phyloP scores from a whole-genome alignment of 2,888 invertebrate genomes.

The Lucinisca nassula region DNA sequence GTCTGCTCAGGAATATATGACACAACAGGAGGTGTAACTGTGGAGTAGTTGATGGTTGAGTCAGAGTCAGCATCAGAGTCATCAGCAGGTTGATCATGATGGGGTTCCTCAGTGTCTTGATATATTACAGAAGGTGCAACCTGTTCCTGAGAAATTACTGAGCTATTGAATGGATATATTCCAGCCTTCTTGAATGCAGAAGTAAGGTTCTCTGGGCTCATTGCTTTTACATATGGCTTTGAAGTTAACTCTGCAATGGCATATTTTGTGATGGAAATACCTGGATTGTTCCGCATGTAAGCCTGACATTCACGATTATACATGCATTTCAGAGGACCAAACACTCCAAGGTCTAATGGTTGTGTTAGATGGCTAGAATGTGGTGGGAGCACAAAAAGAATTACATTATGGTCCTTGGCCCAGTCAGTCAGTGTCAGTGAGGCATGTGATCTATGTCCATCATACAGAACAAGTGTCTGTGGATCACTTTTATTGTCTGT shows the following conservation, averaged over 20 bases:
- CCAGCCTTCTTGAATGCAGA: constrained; percentile 43
- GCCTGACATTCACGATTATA: constrained; percentile 52
- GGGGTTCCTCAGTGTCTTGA: background rate
- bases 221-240: constrained; percentile 42
- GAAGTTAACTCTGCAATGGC: constrained; percentile 42
- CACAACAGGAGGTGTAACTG: background rate
- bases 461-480: constrained; percentile 38
- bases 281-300: constrained; percentile 49
- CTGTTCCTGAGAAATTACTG: background rate
- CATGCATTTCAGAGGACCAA: constrained; percentile 53
- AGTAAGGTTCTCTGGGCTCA: constrained; percentile 47
- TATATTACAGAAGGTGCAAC: constrained; percentile 12
- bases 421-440: constrained; percentile 46
- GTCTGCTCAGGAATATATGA: background rate
- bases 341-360: constrained; percentile 55
- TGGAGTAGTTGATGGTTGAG: background rate
- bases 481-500: background rate
- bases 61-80: background rate
- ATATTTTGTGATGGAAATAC: constrained; percentile 45
- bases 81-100: background rate
- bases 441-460: constrained; percentile 61
- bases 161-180: background rate
- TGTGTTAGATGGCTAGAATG: constrained; percentile 58
- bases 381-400: constrained; percentile 65
- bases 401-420: constrained; percentile 49